These are phyloP conservation scores for Scomber japonicus DNA, from an alignment of 2,113 vertebrate genomes.

Conservation along the genomic window DNA sequence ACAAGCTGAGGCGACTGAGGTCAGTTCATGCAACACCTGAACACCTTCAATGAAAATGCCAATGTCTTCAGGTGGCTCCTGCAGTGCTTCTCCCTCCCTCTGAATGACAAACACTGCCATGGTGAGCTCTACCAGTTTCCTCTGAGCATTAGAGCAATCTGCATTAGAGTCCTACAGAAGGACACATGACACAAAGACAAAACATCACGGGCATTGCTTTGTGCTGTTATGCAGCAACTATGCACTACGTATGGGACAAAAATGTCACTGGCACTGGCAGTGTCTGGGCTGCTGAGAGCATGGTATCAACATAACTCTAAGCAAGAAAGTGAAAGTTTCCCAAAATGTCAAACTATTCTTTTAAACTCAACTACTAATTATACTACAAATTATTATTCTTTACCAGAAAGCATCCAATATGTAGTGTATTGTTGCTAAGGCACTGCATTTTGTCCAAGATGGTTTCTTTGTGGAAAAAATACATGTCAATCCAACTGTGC, in stretches of 20 bases:
- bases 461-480: too few species aligned
- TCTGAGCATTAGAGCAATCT: not conserved
- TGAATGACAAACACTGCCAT: constrained; percentile 24
- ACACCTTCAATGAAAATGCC: constrained; percentile 26
- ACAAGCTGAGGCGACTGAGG: constrained; percentile 24
- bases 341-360: not conserved
- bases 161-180: constrained; percentile 6
- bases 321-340: not conserved
- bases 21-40: constrained; percentile 24
- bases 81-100: not conserved
- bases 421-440: too few species aligned
- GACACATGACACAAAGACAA: constrained; percentile 10
- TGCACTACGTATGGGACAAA: too few species aligned
- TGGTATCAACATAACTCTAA: not conserved
- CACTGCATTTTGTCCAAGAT: too few species aligned
- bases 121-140: constrained; percentile 8
- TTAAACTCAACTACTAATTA: too few species aligned
- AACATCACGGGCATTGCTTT: not conserved
- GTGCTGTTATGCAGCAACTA: not conserved
- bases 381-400: too few species aligned
- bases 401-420: too few species aligned
- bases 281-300: not conserved
- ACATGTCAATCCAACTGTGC: too few species aligned
- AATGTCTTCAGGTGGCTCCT: constrained; percentile 32
- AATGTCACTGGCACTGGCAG: too few species aligned